phyloP scores from a whole-genome alignment of 1,140 invertebrate genomes.

The Matsumurasca onukii region DNA sequence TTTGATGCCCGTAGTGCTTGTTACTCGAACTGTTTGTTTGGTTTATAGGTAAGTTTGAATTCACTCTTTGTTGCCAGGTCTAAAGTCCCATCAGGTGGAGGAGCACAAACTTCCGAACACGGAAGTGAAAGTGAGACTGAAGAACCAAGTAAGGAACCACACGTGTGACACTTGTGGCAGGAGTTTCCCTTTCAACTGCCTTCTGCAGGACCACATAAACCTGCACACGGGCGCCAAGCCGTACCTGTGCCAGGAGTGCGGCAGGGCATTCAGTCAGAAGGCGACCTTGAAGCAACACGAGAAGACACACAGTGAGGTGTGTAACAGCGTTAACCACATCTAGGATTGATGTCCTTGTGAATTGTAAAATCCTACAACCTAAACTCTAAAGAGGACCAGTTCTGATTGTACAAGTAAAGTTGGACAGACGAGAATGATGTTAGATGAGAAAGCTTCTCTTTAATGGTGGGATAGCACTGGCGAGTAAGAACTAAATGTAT shows the following conservation, averaged over 20 bases:
- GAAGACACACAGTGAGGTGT: constrained; percentile 57
- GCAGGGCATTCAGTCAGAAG: constrained; percentile 66
- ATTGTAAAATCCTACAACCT: too few relatives aligned
- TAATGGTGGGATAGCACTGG: too few relatives aligned
- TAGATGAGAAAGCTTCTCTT: too few relatives aligned
- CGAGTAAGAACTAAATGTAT: too few relatives aligned
- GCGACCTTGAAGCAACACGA: constrained; percentile 86
- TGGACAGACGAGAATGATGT: too few relatives aligned
- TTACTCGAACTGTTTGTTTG: too few relatives aligned
- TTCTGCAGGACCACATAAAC: constrained; percentile 88
- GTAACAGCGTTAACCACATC: too few relatives aligned
- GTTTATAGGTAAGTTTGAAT: too few relatives aligned
- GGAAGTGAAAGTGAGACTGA: constrained; percentile 7
- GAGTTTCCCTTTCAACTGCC: constrained; percentile 89
- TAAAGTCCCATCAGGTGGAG: not conserved
- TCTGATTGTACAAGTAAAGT: too few relatives aligned
- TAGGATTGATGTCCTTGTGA: too few relatives aligned
- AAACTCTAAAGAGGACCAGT: too few relatives aligned
- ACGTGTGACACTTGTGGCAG: constrained; percentile 81
- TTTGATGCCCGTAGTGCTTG: too few relatives aligned
- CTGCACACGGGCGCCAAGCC: constrained; percentile 70
- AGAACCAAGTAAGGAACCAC: constrained; percentile 34
- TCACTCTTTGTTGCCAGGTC: not conserved
- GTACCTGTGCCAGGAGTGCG: constrained; percentile 57
- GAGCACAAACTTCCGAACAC: not conserved